These are phyloP conservation scores for Pipa parva DNA, from an alignment of 2,113 vertebrate species.

Conservation along the genomic window DNA sequence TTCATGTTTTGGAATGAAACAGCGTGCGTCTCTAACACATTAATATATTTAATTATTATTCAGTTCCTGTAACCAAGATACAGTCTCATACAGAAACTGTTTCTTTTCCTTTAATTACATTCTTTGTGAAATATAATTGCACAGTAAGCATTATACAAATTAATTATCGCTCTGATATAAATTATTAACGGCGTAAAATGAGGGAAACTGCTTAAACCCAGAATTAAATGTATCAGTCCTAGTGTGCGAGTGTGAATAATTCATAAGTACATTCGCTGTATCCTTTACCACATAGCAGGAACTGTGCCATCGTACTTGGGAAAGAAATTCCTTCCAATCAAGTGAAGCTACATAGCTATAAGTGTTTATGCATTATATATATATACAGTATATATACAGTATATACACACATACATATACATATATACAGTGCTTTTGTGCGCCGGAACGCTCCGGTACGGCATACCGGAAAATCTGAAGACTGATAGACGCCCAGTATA, in stretches of 20 bases:
- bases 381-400: too few species aligned
- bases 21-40: background rate
- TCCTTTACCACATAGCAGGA: background rate
- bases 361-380: too few species aligned
- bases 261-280: background rate
- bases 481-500: too few species aligned
- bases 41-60: background rate
- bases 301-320: background rate
- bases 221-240: background rate
- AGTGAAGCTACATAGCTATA: too few species aligned
- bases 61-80: constrained; percentile 1
- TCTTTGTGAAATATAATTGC: background rate
- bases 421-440: too few species aligned
- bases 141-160: background rate
- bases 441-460: too few species aligned
- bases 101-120: constrained; percentile 2
- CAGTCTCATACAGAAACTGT: background rate
- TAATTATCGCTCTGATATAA: background rate
- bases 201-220: constrained; percentile 6
- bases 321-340: background rate
- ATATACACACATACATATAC: too few species aligned
- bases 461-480: too few species aligned
- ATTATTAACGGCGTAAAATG: constrained; percentile 11
- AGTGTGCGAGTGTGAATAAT: background rate
- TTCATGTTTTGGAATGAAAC: too few species aligned